Base-by-base conservation (phyloP, 2,797 vertebrate genomes). In the Rhinophrynus dorsalis region DNA sequence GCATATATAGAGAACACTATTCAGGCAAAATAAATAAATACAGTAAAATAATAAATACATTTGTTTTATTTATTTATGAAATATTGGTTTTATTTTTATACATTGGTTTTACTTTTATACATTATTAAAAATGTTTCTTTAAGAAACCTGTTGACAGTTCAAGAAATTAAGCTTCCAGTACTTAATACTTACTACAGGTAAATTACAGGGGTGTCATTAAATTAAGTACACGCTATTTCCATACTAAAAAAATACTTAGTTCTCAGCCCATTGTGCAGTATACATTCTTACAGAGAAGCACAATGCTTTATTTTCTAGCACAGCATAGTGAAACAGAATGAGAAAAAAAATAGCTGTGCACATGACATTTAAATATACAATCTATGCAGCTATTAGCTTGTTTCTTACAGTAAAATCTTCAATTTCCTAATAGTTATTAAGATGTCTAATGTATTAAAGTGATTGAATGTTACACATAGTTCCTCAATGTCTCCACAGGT, bases 211-310 rank as follows among this genome's bases (percentile, higher is more conserved):
- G n/a, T 60, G 24, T 30, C 37, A 27, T 44, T 18, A 60, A 60
- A 60, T 20, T 24, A 37, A 17, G 50, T 15, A 20, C 57, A 44
- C 57, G 44, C 44, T 60, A 60, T 60, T 23, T 29, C 9, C 24
- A 60, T 37, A 44, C 37, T 44, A 60, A 29, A 24, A 18, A 60
- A 42, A 27, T 1, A 29, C 23, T 60, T 24, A 7, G 7, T 44
- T 60, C 30, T 29, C 57, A 44, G 13, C 57, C 57, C 24, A 60
- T 38, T 60, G 57, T 29, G 57, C 57, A 44, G 57, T 44, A 44
- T 44, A 60, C 57, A 29, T 20, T 44, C 57, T 18, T 60, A 60
- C 57, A 17, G 15, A 42, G 57, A 27, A 29, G 37, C 11, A 29
- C 38, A 42, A 44, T 44, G 57, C 23, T 21, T 12, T 18, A 7